Evolutionary conservation across 2,888 invertebrate species (phyloP).

Genomic region (Sarcophaga rosellei): DNA sequence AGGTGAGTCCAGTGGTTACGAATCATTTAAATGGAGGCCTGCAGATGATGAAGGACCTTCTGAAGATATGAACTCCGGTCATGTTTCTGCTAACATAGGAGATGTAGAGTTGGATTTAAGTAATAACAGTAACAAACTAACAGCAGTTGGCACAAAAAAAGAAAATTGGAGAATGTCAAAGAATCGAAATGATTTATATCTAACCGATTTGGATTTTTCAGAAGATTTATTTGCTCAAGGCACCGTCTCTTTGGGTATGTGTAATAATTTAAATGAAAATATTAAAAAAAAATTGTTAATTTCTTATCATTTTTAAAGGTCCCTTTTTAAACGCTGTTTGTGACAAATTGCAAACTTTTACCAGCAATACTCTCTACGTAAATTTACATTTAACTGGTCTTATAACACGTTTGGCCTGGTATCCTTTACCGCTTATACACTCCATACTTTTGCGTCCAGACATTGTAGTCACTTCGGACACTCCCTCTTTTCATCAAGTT

Average conservation of each 20-base stretch:
- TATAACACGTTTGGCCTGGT: slow-evolving; percentile 91
- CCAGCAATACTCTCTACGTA: slow-evolving; percentile 91
- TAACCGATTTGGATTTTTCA: slow-evolving; percentile 81
- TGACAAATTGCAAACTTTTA: slow-evolving; percentile 90
- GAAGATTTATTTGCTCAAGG: slow-evolving; percentile 81
- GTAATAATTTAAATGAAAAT: not conserved
- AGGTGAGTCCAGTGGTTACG: slow-evolving; percentile 89
- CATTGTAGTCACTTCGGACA: slow-evolving; percentile 92
- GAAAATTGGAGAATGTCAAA: slow-evolving; percentile 79
- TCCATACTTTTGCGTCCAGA: slow-evolving; percentile 93
- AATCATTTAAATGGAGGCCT: slow-evolving; percentile 85
- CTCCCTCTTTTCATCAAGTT: slow-evolving; percentile 95
- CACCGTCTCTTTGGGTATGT: slow-evolving; percentile 80
- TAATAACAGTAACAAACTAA: slow-evolving; percentile 66
- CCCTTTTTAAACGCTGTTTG: slow-evolving; percentile 91
- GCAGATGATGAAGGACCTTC: slow-evolving; percentile 82
- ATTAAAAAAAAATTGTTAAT: not conserved
- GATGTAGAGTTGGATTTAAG: slow-evolving; percentile 78
- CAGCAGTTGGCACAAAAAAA: slow-evolving; percentile 40
- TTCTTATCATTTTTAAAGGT: slow-evolving; percentile 82
- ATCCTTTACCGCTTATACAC: slow-evolving; percentile 93
- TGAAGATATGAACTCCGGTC: slow-evolving; percentile 61
- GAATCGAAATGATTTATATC: slow-evolving; percentile 76
- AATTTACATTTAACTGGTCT: slow-evolving; percentile 94
- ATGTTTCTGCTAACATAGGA: slow-evolving; percentile 58